Percentiles rank a stretch among this genome's conserved stretches.
phyloP scores from a whole-genome alignment of 2,888 invertebrate genomes.

The Cetonia aurata region DNA sequence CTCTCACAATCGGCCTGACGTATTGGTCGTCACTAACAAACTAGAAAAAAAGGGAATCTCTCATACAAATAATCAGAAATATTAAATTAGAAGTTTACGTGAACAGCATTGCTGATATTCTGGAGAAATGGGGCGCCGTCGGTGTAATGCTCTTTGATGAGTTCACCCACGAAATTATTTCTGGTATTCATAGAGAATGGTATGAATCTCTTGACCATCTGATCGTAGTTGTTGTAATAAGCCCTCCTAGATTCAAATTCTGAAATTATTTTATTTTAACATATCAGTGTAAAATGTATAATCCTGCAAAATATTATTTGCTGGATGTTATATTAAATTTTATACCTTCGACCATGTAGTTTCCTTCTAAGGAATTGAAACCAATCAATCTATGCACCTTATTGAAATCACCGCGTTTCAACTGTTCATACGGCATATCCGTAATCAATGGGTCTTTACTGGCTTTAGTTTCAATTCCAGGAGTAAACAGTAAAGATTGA shows the following conservation, averaged over 20 bases:
- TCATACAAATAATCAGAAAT: not conserved
- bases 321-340: conserved; percentile 39
- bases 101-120: conserved; percentile 36
- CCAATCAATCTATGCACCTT: conserved; percentile 39
- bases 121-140: conserved; percentile 13
- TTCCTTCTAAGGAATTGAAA: conserved; percentile 32
- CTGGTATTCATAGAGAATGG: conserved; percentile 41
- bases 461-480: conserved; percentile 19
- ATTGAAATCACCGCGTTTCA: conserved; percentile 28
- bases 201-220: conserved; percentile 37
- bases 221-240: conserved; percentile 40
- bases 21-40: conserved; percentile 46
- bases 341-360: conserved; percentile 28
- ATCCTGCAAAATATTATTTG: too few species aligned
- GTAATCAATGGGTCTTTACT: conserved; percentile 32
- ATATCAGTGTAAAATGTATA: too few species aligned
- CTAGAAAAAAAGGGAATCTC: not conserved
- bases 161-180: conserved; percentile 19
- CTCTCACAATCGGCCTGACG: conserved; percentile 44
- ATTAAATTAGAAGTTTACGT: conserved; percentile 21
- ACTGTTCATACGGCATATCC: conserved; percentile 23
- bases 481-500: conserved; percentile 33
- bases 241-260: conserved; percentile 29
- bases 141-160: conserved; percentile 40
- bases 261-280: conserved; percentile 40